A percentile compares a stretch with the other conserved stretches of the same genome.
These are phyloP conservation scores for Melinaea menophilus DNA, from an alignment of 2,888 invertebrate species.

Conservation along the genomic window DNA sequence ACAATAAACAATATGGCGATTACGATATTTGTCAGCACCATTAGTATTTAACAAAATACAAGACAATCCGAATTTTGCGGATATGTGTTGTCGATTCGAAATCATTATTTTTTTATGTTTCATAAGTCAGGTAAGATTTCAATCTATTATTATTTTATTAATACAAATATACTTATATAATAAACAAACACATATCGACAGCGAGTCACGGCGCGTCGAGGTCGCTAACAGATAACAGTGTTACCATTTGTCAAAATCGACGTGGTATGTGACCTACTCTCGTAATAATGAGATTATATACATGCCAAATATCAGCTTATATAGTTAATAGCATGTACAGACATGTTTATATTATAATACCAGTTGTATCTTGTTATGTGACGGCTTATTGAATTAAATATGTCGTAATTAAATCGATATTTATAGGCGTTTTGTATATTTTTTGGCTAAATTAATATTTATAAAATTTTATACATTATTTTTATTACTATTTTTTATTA, in stretches of 20 bases:
- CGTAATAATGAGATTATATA: conserved; percentile 23
- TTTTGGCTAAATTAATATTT: no score
- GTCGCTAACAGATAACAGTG: conserved; percentile 23
- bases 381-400: neutral
- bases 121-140: no score
- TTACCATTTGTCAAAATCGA: conserved; percentile 34
- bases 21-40: no score
- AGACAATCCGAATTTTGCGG: no score
- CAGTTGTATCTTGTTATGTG: neutral
- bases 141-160: no score
- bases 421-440: no score
- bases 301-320: conserved; percentile 18
- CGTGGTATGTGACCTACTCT: conserved; percentile 35
- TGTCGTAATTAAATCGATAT: neutral
- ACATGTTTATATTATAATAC: conserved; percentile 1
- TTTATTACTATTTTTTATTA: no score
- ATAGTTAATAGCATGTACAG: conserved; percentile 16
- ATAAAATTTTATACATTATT: no score
- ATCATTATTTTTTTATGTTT: no score
- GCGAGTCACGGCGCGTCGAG: conserved; percentile 30
- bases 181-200: neutral
- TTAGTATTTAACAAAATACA: no score
- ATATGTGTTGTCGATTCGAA: no score
- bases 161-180: neutral
- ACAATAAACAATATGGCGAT: no score